Percentiles rank a stretch among this genome's conserved stretches.
These are phyloP conservation scores for Drosophila pruinosa DNA, from an alignment of 1,140 invertebrate genomes.

Conservation along the genomic window DNA sequence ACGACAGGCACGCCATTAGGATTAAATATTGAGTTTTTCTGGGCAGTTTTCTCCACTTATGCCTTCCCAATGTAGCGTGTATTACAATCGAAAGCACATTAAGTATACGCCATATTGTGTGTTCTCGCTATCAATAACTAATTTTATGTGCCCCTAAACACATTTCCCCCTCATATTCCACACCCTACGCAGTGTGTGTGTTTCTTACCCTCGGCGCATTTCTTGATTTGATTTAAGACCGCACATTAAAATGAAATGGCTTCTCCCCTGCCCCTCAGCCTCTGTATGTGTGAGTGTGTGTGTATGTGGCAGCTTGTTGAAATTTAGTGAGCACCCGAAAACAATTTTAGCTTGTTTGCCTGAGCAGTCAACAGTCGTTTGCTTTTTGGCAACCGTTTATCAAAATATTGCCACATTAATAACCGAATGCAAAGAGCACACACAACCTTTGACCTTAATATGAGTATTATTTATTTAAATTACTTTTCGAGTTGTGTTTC, in stretches of 20 bases:
- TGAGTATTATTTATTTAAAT: constrained; percentile 18
- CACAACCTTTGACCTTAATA: constrained; percentile 18
- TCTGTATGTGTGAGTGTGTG: constrained; percentile 8
- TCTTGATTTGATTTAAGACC: constrained; percentile 67
- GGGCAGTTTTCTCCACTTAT: neutral
- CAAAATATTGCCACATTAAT: constrained; percentile 48
- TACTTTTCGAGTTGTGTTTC: neutral
- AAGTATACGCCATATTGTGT: constrained; percentile 45
- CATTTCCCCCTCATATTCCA: neutral
- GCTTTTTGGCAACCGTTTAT: constrained; percentile 25
- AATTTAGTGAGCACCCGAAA: constrained; percentile 29
- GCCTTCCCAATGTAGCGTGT: neutral
- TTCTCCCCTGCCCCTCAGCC: neutral
- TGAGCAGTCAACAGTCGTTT: neutral
- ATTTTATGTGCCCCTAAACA: constrained; percentile 30
- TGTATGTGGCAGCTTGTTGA: constrained; percentile 30
- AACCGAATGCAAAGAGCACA: neutral
- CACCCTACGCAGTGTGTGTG: neutral
- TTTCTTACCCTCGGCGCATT: constrained; percentile 44
- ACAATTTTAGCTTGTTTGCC: constrained; percentile 2
- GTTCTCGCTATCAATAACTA: constrained; percentile 31
- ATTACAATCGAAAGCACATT: constrained; percentile 39
- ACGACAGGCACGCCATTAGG: constrained; percentile 11
- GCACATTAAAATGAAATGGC: constrained; percentile 58
- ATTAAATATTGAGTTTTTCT: neutral